These are phyloP conservation scores for Gordius sp. DNA, from an alignment of 2,888 invertebrate genomes.

Conservation along the genomic window DNA sequence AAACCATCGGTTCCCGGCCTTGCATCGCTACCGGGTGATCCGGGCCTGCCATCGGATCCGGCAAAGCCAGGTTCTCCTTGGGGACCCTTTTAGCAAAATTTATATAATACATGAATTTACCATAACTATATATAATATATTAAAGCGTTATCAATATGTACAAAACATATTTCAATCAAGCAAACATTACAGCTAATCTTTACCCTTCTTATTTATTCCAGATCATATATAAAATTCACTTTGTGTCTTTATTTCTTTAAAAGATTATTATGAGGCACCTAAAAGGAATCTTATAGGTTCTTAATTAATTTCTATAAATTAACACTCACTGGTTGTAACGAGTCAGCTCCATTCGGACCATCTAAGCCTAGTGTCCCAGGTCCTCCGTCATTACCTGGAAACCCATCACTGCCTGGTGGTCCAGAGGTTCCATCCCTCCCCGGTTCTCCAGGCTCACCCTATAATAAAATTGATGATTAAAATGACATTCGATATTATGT, in stretches of 20 bases:
- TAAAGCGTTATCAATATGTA: too few relatives aligned
- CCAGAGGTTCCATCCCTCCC: slow-evolving; percentile 7
- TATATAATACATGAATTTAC: background rate
- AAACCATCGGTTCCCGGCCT: background rate
- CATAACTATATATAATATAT: too few relatives aligned
- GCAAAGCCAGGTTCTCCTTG: background rate
- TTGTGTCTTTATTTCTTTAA: too few relatives aligned
- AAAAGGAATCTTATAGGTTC: too few relatives aligned
- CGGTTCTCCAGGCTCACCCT: slow-evolving; percentile 6
- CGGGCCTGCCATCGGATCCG: background rate
- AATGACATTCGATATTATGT: too few relatives aligned
- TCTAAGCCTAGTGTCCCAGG: background rate
- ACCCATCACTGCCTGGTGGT: slow-evolving; percentile 16
- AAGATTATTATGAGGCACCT: too few relatives aligned
- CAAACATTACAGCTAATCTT: too few relatives aligned
- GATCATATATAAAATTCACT: too few relatives aligned
- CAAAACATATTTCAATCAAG: too few relatives aligned
- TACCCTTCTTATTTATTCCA: too few relatives aligned
- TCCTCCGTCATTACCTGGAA: background rate
- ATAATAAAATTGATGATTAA: too few relatives aligned
- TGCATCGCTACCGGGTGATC: background rate
- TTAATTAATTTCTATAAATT: too few relatives aligned
- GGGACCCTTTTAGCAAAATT: background rate
- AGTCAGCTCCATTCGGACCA: slow-evolving; percentile 16
- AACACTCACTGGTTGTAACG: background rate